Evolutionary conservation across 2,888 invertebrate genomes (phyloP), one percentile per base, ranked within the genome.

Genomic region (Brenthis hecate): DNA sequence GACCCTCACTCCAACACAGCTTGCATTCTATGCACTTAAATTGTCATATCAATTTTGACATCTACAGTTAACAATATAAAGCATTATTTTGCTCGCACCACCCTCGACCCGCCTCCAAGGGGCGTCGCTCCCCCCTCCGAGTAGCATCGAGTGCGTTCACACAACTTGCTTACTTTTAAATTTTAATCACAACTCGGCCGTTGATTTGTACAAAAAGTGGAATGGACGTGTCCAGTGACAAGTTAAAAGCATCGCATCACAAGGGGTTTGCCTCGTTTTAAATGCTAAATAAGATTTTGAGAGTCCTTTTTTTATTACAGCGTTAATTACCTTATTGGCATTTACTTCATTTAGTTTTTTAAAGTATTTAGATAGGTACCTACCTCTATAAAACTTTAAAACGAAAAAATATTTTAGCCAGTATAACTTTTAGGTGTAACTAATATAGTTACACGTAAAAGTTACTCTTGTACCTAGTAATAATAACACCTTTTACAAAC

Each of bases 101-200:
- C 47, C 56, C 73, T 72, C 78, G 91, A 78, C 89, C 91, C 92
- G 92, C 92, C 92, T 88, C 82, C 85, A 86, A 85, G 87, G 91
- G 92, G 92, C 92, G 92, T 88, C 85, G 78, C 81, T 83, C 85
- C 88, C 88, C 89, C 78, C 88, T 83, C 84, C 81, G 81, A 79
- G 82, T 74, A 78, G 69, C 74, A 73, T 74, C 70, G 72, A 75
- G 75, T 77, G 75, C 78, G 84, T 83, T 79, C 85, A 82, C 84
- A 80, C 78, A 84, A 85, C 82, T 85, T 80, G 84, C 78, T 80
- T 87, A 85, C 87, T 91, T 91, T 91, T 85, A 90, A 91, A 89
- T 87, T 91, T 92, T 91, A 91, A 92, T 90, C 90, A 87, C 85
- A 88, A 85, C 80, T 83, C 82, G 80, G 72, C 75, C 83, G 87